Base-by-base conservation (phyloP, 2,888 invertebrate genomes). In the Epistrophe grossulariae region DNA sequence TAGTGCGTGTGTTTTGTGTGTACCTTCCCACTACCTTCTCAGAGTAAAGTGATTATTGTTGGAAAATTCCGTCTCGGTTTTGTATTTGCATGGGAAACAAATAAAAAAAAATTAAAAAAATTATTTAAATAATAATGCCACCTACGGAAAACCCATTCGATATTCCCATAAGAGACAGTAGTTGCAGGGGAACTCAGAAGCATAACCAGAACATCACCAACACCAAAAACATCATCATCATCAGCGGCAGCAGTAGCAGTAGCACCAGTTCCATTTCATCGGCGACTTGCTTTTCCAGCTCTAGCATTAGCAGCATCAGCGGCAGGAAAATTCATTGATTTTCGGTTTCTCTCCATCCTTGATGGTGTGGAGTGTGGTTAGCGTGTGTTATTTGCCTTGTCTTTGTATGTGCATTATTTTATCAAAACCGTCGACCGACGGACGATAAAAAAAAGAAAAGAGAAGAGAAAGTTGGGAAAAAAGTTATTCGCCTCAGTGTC, bases 241-340 rank as follows among this genome's bases (percentile, higher is more conserved):
- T 17, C 7, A 43, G 9, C 52, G 11, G 9, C 31, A 66, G 24
- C 45, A 68, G 31, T 64, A 57, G 31, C n/a, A 79, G 4, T 13
- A 43, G 9, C n/a, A 76, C 60, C 59, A 59, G 19, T 55, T 57
- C 59, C 74, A 62, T 43, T 60, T 60, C 59, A 13, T 59, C 17
- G 13, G 17, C 31, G 59, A 59, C n/a, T 59, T 59, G 59, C 35
- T 59, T 59, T 59, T 59, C 59, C 38, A 80, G 68, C 19, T 9
- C 7, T 35, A 35, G 9, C 35, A 35, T 9, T 24, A 24, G 43
- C 55, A 77, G 64, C 73, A 70, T 62, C 71, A 83, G 77, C 77
- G 60, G 80, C 71, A 76, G 87, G 79, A 82, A 87, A 79, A 79
- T 72, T 87, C 83, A 87, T 87, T 87, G 87, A 87, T 87, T 87